A percentile compares a stretch with the other conserved stretches of the same genome.
Evolutionary conservation across 2,113 vertebrate species (phyloP).

Genomic region (Cyprinodon brontotheroides): DNA sequence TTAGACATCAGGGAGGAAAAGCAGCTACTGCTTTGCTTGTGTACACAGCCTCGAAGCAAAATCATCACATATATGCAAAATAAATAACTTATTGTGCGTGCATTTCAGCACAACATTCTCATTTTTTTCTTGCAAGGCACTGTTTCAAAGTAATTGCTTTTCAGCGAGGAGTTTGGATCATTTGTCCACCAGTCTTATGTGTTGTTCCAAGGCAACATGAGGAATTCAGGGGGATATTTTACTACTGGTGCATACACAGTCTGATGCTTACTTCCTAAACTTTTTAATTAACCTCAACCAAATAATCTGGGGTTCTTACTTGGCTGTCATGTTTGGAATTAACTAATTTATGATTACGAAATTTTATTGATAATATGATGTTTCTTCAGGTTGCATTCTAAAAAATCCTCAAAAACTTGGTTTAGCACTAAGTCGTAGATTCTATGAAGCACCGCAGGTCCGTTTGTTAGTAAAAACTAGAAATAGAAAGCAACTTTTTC

Average conservation of each 20-base stretch:
- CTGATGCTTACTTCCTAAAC: background rate
- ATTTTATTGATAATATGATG: background rate
- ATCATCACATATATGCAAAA: background rate
- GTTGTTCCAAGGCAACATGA: background rate
- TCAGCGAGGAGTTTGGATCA: background rate
- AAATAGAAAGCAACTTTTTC: no score
- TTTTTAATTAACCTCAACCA: background rate
- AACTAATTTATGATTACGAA: background rate
- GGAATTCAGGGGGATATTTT: background rate
- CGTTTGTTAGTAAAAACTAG: no score
- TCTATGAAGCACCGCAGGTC: no score
- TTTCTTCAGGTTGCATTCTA: background rate
- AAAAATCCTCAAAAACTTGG: no score
- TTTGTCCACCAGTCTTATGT: background rate
- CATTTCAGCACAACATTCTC: background rate
- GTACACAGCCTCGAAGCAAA: background rate
- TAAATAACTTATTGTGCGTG: background rate
- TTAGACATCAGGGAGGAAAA: constrained; percentile 13
- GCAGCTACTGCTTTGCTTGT: constrained; percentile 8
- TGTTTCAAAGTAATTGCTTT: background rate
- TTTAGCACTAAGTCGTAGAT: no score
- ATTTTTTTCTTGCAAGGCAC: background rate
- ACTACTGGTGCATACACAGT: background rate
- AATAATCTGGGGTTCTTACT: background rate
- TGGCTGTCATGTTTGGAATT: background rate